phyloP scores from a whole-genome alignment of 2,113 vertebrate species.

The Scytalopus superciliaris region DNA sequence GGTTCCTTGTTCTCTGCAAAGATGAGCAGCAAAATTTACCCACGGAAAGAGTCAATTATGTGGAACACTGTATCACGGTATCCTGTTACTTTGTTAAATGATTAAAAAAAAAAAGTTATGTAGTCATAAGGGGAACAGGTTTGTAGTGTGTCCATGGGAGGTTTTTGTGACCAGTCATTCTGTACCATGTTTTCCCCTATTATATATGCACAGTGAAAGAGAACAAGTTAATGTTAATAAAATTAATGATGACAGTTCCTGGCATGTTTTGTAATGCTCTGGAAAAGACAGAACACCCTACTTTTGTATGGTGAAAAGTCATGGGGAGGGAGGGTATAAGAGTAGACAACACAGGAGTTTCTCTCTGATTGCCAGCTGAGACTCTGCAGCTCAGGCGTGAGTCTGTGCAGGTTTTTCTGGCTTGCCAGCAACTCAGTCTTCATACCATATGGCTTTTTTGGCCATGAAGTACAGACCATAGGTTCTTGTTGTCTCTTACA shows the following conservation, averaged over 20 bases:
- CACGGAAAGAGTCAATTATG: background rate
- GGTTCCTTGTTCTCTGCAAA: background rate
- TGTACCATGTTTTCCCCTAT: background rate
- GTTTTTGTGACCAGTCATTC: background rate
- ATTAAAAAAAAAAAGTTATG: background rate
- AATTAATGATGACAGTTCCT: background rate
- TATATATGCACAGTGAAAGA: background rate
- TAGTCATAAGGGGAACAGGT: background rate
- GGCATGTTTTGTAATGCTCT: background rate
- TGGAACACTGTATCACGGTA: background rate
- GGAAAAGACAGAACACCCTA: background rate
- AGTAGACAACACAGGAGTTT: rapidly evolving
- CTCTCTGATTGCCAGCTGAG: background rate
- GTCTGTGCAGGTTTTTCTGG: background rate
- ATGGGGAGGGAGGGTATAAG: background rate
- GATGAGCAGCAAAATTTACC: background rate
- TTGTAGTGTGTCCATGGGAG: background rate
- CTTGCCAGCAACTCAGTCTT: background rate
- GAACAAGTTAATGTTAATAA: background rate
- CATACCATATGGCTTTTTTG: background rate
- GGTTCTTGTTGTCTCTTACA: background rate
- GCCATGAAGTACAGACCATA: background rate
- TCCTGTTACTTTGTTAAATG: background rate
- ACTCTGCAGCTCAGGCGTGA: background rate
- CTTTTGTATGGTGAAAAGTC: background rate